Evolutionary conservation across 2,113 vertebrate genomes (phyloP), one percentile per base, ranked within the genome.

Genomic region (Garra rufa): DNA sequence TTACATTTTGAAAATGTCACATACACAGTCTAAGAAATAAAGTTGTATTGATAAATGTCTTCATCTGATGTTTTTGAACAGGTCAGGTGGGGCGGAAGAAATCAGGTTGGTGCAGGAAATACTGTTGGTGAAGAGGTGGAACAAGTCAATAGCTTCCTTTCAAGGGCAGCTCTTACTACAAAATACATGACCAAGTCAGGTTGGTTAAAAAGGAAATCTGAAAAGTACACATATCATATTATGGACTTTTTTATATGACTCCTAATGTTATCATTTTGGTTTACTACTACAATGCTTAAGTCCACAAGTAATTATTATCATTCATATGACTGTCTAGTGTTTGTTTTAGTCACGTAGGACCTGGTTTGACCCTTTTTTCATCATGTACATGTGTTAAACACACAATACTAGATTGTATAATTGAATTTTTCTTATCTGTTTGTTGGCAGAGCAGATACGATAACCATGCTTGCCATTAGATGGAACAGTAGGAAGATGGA

Each of bases 181-280:
- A 78, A 78, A 14, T 78, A 78, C 76, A 78, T 78, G 46, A 78
- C 76, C 76, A 78, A 78, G 76, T 78, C 76, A 78, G 76, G 76
- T 78, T 78, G 50, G 76, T 78, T 78, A 30, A 55, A 69, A 69
- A 15, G 2, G 6, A 15, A 38, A 19, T 19, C 63, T 17, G 34
- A 34, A 34, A 34, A 34, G 34, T 4, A 34, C 34, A 34, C 4
- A 34, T 34, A 34, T 34, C 34, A 34, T 34, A 34, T 34, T 34
- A 34, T 34, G 34, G 34, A 34, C 34, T 34, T 34, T 34, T 34
- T 34, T 34, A 34, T 34, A 34, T 34, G 34, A 34, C 34, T 34
- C 2, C 34, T 34, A 4, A 34, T 34, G 34, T 34, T 34, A 34
- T 34, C 2, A 34, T 2, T 34, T 34, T 34, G 4, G 34, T 34